A percentile compares a stretch with the other conserved stretches of the same genome.
Conservation (phyloP, 2,113 vertebrate species). For the Esox niger region DNA sequence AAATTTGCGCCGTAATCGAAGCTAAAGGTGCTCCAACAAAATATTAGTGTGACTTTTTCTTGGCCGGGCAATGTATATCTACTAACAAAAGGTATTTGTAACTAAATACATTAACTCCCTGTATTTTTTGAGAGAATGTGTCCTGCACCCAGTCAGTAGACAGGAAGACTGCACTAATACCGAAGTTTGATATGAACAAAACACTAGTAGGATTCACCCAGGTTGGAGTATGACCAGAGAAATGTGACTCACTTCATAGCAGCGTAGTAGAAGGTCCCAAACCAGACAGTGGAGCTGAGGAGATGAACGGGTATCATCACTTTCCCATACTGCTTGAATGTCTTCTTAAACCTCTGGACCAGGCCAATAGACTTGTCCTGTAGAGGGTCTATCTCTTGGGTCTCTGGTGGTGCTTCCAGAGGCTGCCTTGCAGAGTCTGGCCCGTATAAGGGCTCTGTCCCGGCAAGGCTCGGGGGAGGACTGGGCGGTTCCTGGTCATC, state of each 20-base stretch:
- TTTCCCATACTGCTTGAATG: constrained; percentile 96
- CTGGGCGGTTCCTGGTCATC: constrained; percentile 23
- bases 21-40: no score
- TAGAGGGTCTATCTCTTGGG: constrained; percentile 78
- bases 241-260: constrained; percentile 86
- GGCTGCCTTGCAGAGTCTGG: background rate
- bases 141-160: no score
- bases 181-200: no score
- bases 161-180: no score
- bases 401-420: background rate
- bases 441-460: background rate
- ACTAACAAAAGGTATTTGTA: no score
- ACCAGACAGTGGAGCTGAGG: constrained; percentile 89
- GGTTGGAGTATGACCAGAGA: background rate
- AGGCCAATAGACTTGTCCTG: constrained; percentile 91
- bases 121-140: no score
- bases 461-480: constrained; percentile 8
- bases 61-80: no score
- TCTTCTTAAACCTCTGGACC: constrained; percentile 90
- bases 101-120: no score
- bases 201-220: no score
- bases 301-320: constrained; percentile 95
- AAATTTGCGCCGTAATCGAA: no score
- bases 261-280: constrained; percentile 95
- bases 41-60: no score